phyloP scores from a whole-genome alignment of 1,140 invertebrate species.

The Cryptotermes secundus region DNA sequence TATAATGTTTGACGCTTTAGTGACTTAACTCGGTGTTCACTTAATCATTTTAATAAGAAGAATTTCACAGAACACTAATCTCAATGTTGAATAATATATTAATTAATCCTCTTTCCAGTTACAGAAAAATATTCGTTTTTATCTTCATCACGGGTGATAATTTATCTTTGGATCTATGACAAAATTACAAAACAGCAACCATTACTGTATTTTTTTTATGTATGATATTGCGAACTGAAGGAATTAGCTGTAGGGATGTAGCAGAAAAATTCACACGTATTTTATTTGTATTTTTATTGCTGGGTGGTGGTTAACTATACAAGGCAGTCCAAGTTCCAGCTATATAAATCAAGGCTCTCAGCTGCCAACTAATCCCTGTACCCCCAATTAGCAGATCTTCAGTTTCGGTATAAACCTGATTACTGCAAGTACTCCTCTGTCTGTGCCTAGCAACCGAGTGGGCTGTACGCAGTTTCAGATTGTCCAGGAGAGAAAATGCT shows the following conservation, averaged over 20 bases:
- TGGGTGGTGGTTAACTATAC: not conserved
- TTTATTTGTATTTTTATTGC: no score
- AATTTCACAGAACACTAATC: no score
- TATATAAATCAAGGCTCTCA: not conserved
- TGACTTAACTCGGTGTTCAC: no score
- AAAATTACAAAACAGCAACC: not conserved
- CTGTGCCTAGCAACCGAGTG: not conserved
- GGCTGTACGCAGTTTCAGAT: not conserved
- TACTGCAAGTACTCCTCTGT: not conserved
- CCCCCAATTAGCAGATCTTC: slow-evolving; percentile 1
- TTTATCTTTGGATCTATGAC: not conserved
- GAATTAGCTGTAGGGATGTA: not conserved
- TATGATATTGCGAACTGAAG: not conserved
- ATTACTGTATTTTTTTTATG: not conserved
- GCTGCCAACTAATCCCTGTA: not conserved
- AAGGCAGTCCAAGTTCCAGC: not conserved
- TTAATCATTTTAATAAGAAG: no score
- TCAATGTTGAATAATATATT: no score
- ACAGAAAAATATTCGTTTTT: not conserved
- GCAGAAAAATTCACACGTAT: not conserved
- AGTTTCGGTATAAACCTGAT: not conserved
- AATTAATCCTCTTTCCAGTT: no score
- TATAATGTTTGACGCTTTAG: no score
- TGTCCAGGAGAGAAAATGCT: not conserved
- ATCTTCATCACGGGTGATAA: not conserved